Base-by-base conservation (phyloP, 2,888 invertebrate species). In the Athalia cordata region DNA sequence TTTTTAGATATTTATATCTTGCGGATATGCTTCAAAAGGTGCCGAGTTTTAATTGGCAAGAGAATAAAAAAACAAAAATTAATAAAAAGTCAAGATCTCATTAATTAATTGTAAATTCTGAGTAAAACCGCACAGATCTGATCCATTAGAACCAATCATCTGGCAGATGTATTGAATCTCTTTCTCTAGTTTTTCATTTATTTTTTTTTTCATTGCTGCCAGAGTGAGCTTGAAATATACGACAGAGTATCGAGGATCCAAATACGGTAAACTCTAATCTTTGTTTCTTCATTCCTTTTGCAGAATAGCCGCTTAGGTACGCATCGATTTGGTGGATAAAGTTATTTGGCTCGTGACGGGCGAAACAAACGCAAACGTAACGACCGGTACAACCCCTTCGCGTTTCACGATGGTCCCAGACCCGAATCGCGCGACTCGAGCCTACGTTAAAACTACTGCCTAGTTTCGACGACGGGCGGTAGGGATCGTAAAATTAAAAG, bases 401-500 rank as follows among this genome's bases (percentile, higher is more conserved):
- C 43, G 29, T 68, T 68, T 68, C 52, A 68, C 29, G 29, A 29
- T 68, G 68, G 68, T 68, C 52, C 68, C 68, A 47, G 13, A 52
- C 49, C 67, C 29, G 67, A 64, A 45, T n/a, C 47, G 43, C 47
- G 13, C 50, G 13, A 67, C 65, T 29, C 11, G n/a, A 65, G 68
- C 68, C 68, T 68, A 29, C 9, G 29, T 29, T 29, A 29, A 29
- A 29, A 29, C 9, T 52, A 7, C 67, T 45, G 70, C 70, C 72
- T 72, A 72, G 72, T 61, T 52, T 75, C 75, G 62, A 50, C 13
- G 43, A 72, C 57, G 64, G 75, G 29, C 29, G 29, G 29, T 0
- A 29, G 29, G 62, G 61, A n/a, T 75, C 61, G 59, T 75, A 75
- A 75, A 75, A 61, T 52, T 75, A 49, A 64, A 75, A 64, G 75